These are phyloP conservation scores for Odontocolon sp. DNA, from an alignment of 2,888 invertebrate species.

Conservation along the genomic window DNA sequence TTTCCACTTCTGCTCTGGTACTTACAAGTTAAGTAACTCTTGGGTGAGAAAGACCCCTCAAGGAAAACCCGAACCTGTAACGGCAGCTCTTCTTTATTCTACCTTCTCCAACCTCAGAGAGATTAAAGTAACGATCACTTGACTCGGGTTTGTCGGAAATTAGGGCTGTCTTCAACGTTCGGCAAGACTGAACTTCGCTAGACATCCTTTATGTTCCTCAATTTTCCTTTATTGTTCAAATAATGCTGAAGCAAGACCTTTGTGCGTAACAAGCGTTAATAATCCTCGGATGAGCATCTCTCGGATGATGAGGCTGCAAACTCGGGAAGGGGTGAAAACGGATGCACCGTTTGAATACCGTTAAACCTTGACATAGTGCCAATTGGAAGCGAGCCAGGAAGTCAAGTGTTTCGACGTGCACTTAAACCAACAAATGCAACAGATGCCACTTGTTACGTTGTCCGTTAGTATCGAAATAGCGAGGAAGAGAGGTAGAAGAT, in stretches of 20 bases:
- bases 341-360: conserved; percentile 40
- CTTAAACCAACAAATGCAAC: conserved; percentile 76
- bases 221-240: not conserved
- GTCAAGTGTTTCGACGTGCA: conserved; percentile 73
- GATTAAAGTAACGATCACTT: conserved; percentile 45
- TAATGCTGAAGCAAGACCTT: not conserved
- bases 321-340: conserved; percentile 37
- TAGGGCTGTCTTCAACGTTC: conserved; percentile 6
- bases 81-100: not conserved
- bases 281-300: conserved; percentile 13
- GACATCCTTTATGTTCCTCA: not conserved
- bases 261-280: conserved; percentile 25
- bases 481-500: conserved; percentile 14
- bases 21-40: conserved; percentile 40
- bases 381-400: conserved; percentile 78
- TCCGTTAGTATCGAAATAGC: conserved; percentile 34
- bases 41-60: conserved; percentile 18
- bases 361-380: conserved; percentile 72
- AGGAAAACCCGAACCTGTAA: no score
- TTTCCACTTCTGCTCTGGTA: no score
- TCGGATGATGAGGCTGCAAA: conserved; percentile 7
- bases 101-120: conserved; percentile 14
- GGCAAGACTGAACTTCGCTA: not conserved
- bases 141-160: conserved; percentile 32
- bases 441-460: conserved; percentile 79